Evolutionary conservation across 1,140 invertebrate genomes (phyloP).

Genomic region (Musca vetustissima): DNA sequence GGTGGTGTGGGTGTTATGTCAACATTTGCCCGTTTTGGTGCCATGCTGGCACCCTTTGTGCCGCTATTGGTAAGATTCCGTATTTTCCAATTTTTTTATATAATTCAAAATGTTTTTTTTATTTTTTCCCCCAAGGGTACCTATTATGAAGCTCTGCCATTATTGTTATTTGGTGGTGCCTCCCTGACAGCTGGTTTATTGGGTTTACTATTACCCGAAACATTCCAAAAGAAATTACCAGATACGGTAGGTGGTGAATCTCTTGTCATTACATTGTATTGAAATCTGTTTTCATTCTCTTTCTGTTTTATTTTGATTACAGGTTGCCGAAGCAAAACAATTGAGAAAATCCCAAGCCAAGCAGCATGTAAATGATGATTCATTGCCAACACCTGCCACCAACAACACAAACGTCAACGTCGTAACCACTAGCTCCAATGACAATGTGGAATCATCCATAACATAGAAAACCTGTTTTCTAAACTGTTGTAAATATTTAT

Average conservation of each 20-base stretch:
- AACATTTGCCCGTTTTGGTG: conserved; percentile 63
- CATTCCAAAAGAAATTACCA: conserved; percentile 62
- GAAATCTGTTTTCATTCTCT: conserved; percentile 6
- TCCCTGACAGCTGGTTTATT: conserved; percentile 59
- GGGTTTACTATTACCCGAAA: conserved; percentile 62
- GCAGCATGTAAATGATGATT: background rate
- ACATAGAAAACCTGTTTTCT: too few relatives aligned
- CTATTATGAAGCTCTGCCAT: conserved; percentile 59
- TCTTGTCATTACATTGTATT: background rate
- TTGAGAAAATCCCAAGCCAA: conserved; percentile 10
- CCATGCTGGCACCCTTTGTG: conserved; percentile 65
- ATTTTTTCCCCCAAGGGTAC: conserved; percentile 51
- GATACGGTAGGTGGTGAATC: conserved; percentile 56
- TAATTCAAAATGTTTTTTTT: conserved; percentile 1
- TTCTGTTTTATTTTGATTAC: background rate
- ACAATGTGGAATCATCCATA: too few relatives aligned
- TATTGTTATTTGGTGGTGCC: conserved; percentile 60
- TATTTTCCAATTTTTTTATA: background rate
- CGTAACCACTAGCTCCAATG: too few relatives aligned
- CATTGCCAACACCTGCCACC: background rate
- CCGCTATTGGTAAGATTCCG: conserved; percentile 58
- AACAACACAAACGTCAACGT: background rate
- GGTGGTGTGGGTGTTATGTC: conserved; percentile 63
- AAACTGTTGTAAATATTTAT: too few relatives aligned
- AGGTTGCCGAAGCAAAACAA: conserved; percentile 29